Conservation (phyloP, 2,797 vertebrate species). For the Muraenolepis orangiensis region DNA sequence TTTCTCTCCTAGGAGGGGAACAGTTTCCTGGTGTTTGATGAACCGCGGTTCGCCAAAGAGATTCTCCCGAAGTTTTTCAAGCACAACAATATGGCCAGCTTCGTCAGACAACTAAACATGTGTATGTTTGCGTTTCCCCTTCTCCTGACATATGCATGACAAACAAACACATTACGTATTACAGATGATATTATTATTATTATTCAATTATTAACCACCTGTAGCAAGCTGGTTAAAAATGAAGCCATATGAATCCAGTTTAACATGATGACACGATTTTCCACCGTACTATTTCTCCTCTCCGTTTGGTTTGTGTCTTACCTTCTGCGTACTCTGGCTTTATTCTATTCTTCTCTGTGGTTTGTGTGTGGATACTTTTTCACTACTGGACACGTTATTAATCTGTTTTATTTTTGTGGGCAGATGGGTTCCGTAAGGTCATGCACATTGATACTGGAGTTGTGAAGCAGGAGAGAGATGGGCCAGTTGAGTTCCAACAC, state of each 20-base stretch:
- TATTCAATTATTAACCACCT: neutral
- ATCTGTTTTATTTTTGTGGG: neutral
- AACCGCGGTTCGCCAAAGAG: slow-evolving; percentile 93
- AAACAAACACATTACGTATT: neutral
- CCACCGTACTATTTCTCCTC: no score
- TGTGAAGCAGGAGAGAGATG: slow-evolving; percentile 89
- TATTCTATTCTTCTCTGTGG: neutral
- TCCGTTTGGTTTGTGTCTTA: no score
- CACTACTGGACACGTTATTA: neutral
- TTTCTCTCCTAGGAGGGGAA: slow-evolving; percentile 85
- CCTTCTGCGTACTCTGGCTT: neutral
- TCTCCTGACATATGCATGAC: neutral
- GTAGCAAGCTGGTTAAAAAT: neutral
- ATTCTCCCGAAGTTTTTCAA: slow-evolving; percentile 98
- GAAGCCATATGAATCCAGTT: neutral
- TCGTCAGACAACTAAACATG: slow-evolving; percentile 97
- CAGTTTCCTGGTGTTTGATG: slow-evolving; percentile 94
- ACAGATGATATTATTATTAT: neutral
- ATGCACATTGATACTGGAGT: slow-evolving; percentile 90
- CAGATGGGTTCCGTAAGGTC: slow-evolving; percentile 97
- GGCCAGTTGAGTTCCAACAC: slow-evolving; percentile 94
- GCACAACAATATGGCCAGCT: slow-evolving; percentile 99
- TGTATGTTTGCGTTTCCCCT: slow-evolving; percentile 70
- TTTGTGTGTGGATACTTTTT: neutral
- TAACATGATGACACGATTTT: neutral